These are phyloP conservation scores for Psilanteris sp. DNA, from an alignment of 1,140 invertebrate species.

Conservation along the genomic window DNA sequence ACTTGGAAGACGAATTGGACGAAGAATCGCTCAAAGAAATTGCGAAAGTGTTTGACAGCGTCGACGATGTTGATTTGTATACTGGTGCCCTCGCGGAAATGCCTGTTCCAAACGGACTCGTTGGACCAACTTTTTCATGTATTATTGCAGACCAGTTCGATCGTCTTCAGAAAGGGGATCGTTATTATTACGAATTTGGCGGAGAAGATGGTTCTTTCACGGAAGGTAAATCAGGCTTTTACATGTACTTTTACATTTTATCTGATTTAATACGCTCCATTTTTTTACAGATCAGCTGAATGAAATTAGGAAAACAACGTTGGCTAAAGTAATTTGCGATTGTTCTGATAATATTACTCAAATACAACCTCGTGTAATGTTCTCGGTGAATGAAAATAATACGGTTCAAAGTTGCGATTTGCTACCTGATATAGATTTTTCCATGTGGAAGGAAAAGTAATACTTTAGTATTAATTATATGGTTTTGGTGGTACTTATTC, in stretches of 20 bases:
- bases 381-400: constrained; percentile 82
- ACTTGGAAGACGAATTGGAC: constrained; percentile 85
- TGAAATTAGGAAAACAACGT: constrained; percentile 90
- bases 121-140: constrained; percentile 92
- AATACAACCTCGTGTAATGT: constrained; percentile 90
- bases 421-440: constrained; percentile 81
- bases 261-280: too few species aligned
- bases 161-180: constrained; percentile 88
- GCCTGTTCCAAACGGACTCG: constrained; percentile 83
- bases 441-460: constrained; percentile 81
- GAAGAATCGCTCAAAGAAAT: constrained; percentile 83
- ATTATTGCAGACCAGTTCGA: constrained; percentile 92
- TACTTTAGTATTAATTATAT: too few species aligned
- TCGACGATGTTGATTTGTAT: constrained; percentile 93
- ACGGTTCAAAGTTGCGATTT: constrained; percentile 83
- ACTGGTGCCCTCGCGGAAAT: constrained; percentile 90
- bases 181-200: constrained; percentile 91
- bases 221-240: too few species aligned
- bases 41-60: constrained; percentile 84
- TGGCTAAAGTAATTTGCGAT: constrained; percentile 93
- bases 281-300: constrained; percentile 86
- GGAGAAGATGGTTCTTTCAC: constrained; percentile 85
- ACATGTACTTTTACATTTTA: too few species aligned
- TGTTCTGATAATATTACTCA: constrained; percentile 88
- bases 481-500: too few species aligned